phyloP scores from a whole-genome alignment of 1,140 invertebrate species.

The Drosophila lini region DNA sequence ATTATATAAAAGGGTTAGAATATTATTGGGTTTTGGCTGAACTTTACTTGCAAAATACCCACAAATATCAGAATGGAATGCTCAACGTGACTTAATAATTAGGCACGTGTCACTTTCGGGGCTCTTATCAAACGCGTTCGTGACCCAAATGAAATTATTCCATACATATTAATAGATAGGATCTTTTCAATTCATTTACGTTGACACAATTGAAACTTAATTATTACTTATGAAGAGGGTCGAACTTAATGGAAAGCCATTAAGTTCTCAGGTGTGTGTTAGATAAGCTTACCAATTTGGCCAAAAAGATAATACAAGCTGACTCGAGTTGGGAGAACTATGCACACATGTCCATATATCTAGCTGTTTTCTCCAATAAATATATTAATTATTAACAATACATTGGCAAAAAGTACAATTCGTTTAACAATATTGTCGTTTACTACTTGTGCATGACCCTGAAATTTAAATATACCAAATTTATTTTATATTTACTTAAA shows the following conservation, averaged over 20 bases:
- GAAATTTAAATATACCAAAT: no score
- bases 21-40: constrained; percentile 11
- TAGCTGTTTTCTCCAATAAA: not conserved
- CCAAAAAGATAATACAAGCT: not conserved
- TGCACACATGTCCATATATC: not conserved
- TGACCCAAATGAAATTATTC: constrained; percentile 26
- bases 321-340: not conserved
- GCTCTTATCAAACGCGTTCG: constrained; percentile 27
- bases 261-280: not conserved
- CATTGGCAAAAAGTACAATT: no score
- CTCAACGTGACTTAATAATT: constrained; percentile 3
- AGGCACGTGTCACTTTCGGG: constrained; percentile 17
- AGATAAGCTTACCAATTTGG: constrained; percentile 8
- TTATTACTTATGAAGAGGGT: constrained; percentile 7
- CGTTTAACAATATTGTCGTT: no score
- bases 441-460: no score
- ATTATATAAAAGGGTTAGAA: constrained; percentile 23
- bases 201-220: not conserved
- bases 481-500: no score
- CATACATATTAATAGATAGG: constrained; percentile 8
- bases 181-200: constrained; percentile 23
- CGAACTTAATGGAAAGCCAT: constrained; percentile 24
- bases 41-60: constrained; percentile 57
- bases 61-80: constrained; percentile 9
- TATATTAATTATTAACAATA: not conserved